A percentile compares a stretch with the other conserved stretches of the same genome.
Evolutionary conservation across 2,888 invertebrate genomes (phyloP).

Genomic region (Amphipoea lucens): DNA sequence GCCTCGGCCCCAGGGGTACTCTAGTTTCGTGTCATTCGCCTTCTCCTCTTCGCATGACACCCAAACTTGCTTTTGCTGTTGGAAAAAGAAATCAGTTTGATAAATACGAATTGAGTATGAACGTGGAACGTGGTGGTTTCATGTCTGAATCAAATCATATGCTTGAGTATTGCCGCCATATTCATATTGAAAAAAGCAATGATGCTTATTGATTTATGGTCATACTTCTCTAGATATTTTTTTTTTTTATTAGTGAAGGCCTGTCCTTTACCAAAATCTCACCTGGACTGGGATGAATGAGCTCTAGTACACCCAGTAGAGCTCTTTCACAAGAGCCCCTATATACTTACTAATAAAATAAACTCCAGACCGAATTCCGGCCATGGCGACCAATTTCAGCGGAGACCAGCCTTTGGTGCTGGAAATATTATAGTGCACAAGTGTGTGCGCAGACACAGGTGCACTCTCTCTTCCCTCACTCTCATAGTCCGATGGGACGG

Average conservation of each 20-base stretch:
- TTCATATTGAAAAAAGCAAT: background rate
- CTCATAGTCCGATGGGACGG: too few relatives aligned
- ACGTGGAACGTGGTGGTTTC: too few relatives aligned
- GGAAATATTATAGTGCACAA: too few relatives aligned
- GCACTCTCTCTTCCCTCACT: too few relatives aligned
- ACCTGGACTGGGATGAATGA: background rate
- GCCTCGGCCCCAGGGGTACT: constrained; percentile 89
- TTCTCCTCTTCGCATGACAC: constrained; percentile 94
- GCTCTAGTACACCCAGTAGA: background rate
- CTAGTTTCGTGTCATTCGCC: constrained; percentile 81
- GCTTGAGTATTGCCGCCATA: background rate
- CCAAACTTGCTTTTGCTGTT: constrained; percentile 93
- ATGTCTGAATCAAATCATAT: too few relatives aligned
- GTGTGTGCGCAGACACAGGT: too few relatives aligned
- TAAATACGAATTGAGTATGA: background rate
- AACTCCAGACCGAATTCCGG: too few relatives aligned
- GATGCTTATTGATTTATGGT: too few relatives aligned
- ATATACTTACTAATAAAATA: too few relatives aligned
- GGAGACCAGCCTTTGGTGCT: too few relatives aligned
- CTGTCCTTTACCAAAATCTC: background rate
- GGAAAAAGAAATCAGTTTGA: background rate
- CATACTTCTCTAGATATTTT: background rate
- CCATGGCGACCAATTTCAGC: too few relatives aligned
- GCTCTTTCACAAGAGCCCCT: background rate
- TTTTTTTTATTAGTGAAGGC: background rate